Conservation (phyloP, 2,113 vertebrate genomes). For the Tupaia tana region DNA sequence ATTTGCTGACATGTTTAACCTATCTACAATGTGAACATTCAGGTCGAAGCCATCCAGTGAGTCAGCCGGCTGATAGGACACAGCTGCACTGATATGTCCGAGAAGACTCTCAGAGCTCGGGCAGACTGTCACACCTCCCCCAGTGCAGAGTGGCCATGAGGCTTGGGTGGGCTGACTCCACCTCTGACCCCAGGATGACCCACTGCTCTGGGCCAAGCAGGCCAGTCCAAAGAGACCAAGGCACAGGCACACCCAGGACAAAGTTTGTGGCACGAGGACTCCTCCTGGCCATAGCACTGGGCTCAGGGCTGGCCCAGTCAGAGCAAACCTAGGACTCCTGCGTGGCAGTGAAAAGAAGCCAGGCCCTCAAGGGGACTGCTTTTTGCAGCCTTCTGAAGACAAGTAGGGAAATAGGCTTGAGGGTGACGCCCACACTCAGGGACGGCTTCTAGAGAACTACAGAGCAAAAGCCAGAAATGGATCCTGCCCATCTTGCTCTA, state of each 20-base stretch:
- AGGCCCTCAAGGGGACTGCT: too few relatives aligned
- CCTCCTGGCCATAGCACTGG: background rate
- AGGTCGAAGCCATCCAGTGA: background rate
- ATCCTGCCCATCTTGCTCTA: background rate
- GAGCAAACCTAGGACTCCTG: background rate
- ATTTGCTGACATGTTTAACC: background rate
- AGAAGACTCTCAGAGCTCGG: background rate
- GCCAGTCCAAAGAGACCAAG: background rate
- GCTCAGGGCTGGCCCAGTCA: too few relatives aligned
- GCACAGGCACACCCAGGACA: too few relatives aligned
- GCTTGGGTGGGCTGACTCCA: background rate
- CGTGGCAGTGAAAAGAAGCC: background rate
- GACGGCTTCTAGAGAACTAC: background rate
- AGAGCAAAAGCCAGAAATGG: background rate
- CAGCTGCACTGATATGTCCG: background rate
- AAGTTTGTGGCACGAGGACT: accelerated
- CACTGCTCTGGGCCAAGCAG: background rate
- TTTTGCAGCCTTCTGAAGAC: background rate
- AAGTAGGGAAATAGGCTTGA: background rate
- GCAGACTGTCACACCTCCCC: background rate
- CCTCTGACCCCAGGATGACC: background rate
- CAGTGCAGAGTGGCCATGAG: background rate
- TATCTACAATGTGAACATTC: background rate
- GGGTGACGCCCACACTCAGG: background rate
- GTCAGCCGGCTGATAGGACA: background rate